Conservation (phyloP, 2,797 vertebrate genomes). For the Leptoclinus maculatus region DNA sequence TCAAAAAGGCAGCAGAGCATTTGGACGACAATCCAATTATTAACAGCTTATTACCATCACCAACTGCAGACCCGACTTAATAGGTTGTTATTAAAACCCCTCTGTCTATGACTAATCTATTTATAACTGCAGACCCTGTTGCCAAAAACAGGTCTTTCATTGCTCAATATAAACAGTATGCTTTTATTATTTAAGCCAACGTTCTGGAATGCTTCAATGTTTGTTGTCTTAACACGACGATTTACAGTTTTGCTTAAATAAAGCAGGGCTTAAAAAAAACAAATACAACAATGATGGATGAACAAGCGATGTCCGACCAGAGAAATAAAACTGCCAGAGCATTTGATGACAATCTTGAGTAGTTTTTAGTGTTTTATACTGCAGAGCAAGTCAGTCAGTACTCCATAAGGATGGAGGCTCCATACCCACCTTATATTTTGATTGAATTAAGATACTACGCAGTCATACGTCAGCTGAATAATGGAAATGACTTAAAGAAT, state of each 20-base stretch:
- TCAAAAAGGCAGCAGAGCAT: background rate
- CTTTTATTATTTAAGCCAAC: background rate
- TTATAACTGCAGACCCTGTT: background rate
- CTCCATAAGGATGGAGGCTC: no score
- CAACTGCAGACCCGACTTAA: background rate
- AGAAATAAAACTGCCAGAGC: background rate
- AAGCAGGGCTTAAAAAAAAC: background rate
- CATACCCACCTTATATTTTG: no score
- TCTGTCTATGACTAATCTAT: background rate
- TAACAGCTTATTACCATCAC: background rate
- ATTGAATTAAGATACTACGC: no score
- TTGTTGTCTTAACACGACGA: background rate
- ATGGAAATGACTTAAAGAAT: no score
- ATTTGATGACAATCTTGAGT: background rate
- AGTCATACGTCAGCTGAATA: no score
- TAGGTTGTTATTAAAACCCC: background rate
- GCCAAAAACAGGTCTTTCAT: no score
- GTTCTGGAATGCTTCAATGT: background rate
- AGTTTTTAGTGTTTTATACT: background rate
- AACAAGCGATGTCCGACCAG: background rate
- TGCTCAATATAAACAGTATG: background rate
- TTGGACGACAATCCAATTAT: background rate
- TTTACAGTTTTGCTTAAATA: background rate
- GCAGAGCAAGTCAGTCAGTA: background rate
- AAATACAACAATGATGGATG: no score